A percentile compares a stretch with the other conserved stretches of the same genome.
phyloP scores from a whole-genome alignment of 2,888 invertebrate species.

The Diaperis boleti region DNA sequence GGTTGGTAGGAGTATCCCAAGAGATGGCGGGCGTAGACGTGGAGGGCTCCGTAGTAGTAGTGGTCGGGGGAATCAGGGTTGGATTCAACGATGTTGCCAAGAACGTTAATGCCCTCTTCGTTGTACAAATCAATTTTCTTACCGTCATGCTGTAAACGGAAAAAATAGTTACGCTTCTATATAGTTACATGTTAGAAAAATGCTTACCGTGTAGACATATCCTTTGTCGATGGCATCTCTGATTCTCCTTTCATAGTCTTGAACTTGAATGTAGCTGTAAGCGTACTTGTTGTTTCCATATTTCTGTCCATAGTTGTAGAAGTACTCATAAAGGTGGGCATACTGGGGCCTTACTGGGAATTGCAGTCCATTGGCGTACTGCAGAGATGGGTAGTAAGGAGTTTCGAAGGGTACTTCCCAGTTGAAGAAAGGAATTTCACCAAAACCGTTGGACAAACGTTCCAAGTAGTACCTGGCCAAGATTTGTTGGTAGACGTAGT shows the following conservation, averaged over 20 bases:
- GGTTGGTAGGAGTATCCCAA: conserved; percentile 67
- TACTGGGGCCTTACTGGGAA: conserved; percentile 74
- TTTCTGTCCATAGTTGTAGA: conserved; percentile 59
- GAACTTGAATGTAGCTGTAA: conserved; percentile 65
- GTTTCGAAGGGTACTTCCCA: conserved; percentile 68
- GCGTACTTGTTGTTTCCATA: conserved; percentile 66
- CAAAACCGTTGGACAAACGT: conserved; percentile 77
- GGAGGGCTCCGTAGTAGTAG: conserved; percentile 67
- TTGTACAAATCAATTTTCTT: conserved; percentile 70
- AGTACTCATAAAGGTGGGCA: conserved; percentile 67
- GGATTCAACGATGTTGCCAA: conserved; percentile 76
- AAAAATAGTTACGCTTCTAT: conserved; percentile 15
- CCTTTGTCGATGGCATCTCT: conserved; percentile 72
- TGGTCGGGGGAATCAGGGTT: conserved; percentile 74
- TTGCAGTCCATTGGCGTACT: conserved; percentile 75
- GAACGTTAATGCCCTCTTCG: conserved; percentile 73
- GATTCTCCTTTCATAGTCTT: conserved; percentile 69
- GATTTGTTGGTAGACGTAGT: conserved; percentile 76
- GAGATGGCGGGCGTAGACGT: conserved; percentile 70
- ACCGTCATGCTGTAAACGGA: conserved; percentile 51
- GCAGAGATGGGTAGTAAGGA: conserved; percentile 75
- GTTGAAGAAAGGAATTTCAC: conserved; percentile 74
- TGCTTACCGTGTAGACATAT: conserved; percentile 62
- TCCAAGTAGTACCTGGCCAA: conserved; percentile 81
- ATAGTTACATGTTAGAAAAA: neutral